These are phyloP conservation scores for Diceros bicornis DNA, from an alignment of 2,797 vertebrate genomes.

Conservation along the genomic window DNA sequence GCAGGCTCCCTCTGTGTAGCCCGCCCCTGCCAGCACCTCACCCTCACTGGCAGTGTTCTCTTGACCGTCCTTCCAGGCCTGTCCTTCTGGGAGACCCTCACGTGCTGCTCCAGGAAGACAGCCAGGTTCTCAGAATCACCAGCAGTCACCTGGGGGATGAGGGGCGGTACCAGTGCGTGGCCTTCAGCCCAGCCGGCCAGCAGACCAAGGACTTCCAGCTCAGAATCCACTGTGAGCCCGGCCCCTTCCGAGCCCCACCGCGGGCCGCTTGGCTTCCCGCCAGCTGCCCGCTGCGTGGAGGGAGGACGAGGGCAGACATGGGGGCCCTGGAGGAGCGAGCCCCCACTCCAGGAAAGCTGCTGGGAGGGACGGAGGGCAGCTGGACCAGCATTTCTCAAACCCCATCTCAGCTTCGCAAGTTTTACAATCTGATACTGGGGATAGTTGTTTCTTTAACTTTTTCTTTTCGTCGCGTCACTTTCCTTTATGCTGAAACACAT, in stretches of 20 bases:
- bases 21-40: rapidly evolving
- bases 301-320: neutral
- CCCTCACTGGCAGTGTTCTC: neutral
- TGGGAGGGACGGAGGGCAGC: too few relatives aligned
- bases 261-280: rapidly evolving
- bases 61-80: constrained; percentile 86
- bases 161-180: constrained; percentile 94
- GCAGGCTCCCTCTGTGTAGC: neutral
- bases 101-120: constrained; percentile 90
- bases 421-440: rapidly evolving
- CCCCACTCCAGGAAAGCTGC: neutral
- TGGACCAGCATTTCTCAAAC: rapidly evolving
- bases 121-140: constrained; percentile 92
- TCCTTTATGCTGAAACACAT: neutral
- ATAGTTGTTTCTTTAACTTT: neutral
- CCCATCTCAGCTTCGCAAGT: neutral
- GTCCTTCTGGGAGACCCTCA: constrained; percentile 91
- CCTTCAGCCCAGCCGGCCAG: constrained; percentile 94
- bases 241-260: rapidly evolving
- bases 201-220: constrained; percentile 93
- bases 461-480: neutral
- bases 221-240: constrained; percentile 90
- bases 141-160: constrained; percentile 91
- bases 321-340: rapidly evolving
- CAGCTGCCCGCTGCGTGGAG: neutral